phyloP scores from a whole-genome alignment of 2,888 invertebrate genomes.

The Hesperia comma region DNA sequence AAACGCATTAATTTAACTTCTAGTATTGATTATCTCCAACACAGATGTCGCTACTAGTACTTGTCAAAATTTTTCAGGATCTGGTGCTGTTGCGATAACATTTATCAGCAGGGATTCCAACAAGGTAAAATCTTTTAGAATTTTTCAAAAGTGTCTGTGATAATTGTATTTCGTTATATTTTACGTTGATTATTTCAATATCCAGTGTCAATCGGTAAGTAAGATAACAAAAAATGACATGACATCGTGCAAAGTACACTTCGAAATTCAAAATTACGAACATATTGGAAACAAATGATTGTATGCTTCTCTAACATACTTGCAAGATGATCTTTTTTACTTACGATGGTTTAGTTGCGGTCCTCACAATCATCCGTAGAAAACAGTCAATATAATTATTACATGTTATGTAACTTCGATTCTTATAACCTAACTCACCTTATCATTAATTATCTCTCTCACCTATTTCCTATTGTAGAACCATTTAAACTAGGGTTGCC shows the following conservation, averaged over 20 bases:
- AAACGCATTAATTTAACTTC: conserved; percentile 13
- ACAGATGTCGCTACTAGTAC: conserved; percentile 42
- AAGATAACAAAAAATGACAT: conserved; percentile 19
- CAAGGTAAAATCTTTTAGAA: conserved; percentile 27
- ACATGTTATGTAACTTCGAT: conserved; percentile 42
- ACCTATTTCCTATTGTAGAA: conserved; percentile 4
- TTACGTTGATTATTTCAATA: neutral
- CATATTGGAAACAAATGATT: neutral
- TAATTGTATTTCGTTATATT: neutral
- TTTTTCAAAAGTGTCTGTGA: neutral
- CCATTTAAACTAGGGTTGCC: no score
- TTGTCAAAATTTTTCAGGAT: conserved; percentile 39
- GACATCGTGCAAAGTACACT: conserved; percentile 30
- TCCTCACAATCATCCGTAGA: neutral
- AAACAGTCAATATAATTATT: conserved; percentile 25
- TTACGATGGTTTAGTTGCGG: neutral
- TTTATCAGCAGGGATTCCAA: conserved; percentile 19
- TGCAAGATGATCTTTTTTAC: neutral
- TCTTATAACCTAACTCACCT: conserved; percentile 38
- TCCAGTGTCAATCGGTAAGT: conserved; percentile 35
- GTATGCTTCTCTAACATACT: neutral
- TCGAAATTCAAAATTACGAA: conserved; percentile 41
- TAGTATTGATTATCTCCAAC: conserved; percentile 35
- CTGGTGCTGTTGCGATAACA: conserved; percentile 40
- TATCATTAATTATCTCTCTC: conserved; percentile 15